phyloP scores from a whole-genome alignment of 30 jellyfish, hydroid and myxozoan species.

The Haliclystus octoradiatus region DNA sequence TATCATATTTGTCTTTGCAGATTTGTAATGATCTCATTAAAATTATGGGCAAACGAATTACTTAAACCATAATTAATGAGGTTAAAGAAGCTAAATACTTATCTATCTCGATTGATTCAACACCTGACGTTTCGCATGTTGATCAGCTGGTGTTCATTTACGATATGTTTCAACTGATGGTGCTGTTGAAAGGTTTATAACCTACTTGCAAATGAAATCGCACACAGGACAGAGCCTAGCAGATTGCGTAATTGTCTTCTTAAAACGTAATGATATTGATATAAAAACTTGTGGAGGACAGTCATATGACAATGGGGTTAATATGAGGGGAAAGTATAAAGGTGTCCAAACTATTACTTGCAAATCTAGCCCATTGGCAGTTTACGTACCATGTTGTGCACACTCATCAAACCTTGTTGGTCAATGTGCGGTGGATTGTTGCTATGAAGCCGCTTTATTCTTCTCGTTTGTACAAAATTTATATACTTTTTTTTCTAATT shows the following conservation, averaged over 20 bases:
- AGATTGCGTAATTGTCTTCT: not conserved
- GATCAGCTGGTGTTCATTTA: conserved; percentile 6
- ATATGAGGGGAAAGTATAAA: conserved; percentile 7
- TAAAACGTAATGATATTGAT: not conserved
- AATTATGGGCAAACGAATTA: conserved; percentile 1
- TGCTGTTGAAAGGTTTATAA: conserved; percentile 2
- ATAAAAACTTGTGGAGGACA: conserved; percentile 11
- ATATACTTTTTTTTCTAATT: not conserved
- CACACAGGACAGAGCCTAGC: not conserved
- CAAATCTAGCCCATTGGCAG: not conserved
- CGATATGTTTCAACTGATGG: conserved; percentile 1
- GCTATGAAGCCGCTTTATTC: conserved; percentile 19
- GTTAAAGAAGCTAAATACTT: conserved; percentile 6
- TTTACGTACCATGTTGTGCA: conserved; percentile 8
- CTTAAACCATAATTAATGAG: not conserved
- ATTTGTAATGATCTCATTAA: conserved; percentile 3
- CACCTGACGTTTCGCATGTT: conserved; percentile 18
- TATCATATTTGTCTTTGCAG: not conserved
- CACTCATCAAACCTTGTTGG: conserved; percentile 5
- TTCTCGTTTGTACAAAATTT: not conserved
- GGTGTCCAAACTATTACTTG: conserved; percentile 7
- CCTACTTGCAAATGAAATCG: not conserved
- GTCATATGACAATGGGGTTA: conserved; percentile 14
- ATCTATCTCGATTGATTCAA: conserved; percentile 5
- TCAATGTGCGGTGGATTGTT: conserved; percentile 23